phyloP scores from a whole-genome alignment of 2,797 vertebrate genomes.

The Urosaurus nigricauda region DNA sequence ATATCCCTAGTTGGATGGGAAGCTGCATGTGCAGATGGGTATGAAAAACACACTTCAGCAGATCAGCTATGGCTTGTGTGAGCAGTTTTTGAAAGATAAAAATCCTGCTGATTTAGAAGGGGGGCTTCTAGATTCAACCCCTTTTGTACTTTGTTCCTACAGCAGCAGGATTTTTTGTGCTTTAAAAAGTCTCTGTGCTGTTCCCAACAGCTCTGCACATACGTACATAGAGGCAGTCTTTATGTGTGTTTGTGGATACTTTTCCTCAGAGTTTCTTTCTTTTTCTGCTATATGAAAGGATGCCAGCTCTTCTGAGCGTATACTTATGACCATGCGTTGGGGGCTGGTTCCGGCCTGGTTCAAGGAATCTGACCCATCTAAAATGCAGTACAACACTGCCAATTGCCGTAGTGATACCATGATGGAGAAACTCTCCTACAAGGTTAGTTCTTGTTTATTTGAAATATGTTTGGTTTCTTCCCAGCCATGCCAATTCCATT shows the following conservation, averaged over 20 bases:
- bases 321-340: constrained; percentile 95
- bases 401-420: constrained; percentile 97
- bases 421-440: constrained; percentile 90
- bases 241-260: neutral
- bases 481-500: neutral
- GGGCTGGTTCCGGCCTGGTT: constrained; percentile 96
- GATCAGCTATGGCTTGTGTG: neutral
- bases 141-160: too few species aligned
- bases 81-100: neutral
- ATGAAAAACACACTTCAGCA: neutral
- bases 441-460: constrained; percentile 79
- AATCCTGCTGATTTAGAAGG: neutral
- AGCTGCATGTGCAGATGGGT: neutral
- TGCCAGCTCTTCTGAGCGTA: constrained; percentile 87
- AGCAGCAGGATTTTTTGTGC: neutral
- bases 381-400: constrained; percentile 91
- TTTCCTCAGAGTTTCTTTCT: neutral
- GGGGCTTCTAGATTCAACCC: neutral
- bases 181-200: neutral
- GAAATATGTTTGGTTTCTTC: neutral
- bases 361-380: constrained; percentile 85
- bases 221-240: constrained; percentile 4
- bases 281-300: constrained; percentile 74
- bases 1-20: neutral
- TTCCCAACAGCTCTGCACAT: neutral